Percentiles rank a stretch among this genome's conserved stretches.
phyloP scores from a whole-genome alignment of 2,888 invertebrate genomes.

The Hydrotaea cyrtoneurina region DNA sequence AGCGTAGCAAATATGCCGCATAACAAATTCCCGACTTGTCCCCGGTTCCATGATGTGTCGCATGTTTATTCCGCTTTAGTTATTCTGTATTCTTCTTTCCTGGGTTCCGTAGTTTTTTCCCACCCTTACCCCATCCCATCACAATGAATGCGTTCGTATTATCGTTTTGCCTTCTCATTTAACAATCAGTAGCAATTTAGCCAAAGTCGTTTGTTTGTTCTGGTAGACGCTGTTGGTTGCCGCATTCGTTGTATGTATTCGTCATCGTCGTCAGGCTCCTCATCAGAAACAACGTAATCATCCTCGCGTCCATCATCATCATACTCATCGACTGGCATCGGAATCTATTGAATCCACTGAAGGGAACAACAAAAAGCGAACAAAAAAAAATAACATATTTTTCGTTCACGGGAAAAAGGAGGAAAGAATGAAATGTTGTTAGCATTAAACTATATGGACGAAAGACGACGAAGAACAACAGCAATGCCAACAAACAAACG shows the following conservation, averaged over 20 bases:
- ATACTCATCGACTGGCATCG: not conserved
- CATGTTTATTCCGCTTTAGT: conserved; percentile 6
- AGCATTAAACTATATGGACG: conserved; percentile 49
- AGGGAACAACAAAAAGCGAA: not conserved
- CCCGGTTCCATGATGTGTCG: not conserved
- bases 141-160: conserved; percentile 28
- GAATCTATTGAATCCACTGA: conserved; percentile 23
- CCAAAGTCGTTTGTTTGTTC: conserved; percentile 53
- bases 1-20: conserved; percentile 49
- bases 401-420: conserved; percentile 15
- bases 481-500: conserved; percentile 28
- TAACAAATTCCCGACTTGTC: conserved; percentile 46
- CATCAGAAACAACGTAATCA: conserved; percentile 47
- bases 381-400: conserved; percentile 16
- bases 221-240: conserved; percentile 16
- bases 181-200: conserved; percentile 63
- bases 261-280: conserved; percentile 26
- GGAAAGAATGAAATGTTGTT: conserved; percentile 42
- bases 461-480: conserved; percentile 41
- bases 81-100: conserved; percentile 11
- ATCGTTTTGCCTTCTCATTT: conserved; percentile 62
- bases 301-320: conserved; percentile 25
- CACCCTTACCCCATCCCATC: not conserved
- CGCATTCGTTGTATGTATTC: conserved; percentile 35
- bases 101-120: conserved; percentile 15